Percentiles rank a stretch among this genome's conserved stretches.
phyloP scores from a whole-genome alignment of 2,113 vertebrate genomes.

The Varanus komodoensis region DNA sequence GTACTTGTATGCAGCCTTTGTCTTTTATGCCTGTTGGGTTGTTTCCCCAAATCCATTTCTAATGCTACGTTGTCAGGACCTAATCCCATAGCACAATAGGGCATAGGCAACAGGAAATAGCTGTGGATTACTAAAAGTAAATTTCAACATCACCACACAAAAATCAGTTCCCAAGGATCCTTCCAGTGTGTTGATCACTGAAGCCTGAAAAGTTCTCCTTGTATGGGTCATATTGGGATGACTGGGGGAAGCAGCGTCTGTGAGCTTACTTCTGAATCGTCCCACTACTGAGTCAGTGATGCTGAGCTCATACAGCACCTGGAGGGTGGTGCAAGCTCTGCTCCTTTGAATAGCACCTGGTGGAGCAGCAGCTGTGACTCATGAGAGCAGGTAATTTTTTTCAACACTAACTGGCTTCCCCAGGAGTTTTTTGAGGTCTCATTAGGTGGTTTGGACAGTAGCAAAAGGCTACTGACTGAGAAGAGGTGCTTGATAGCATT shows the following conservation, averaged over 20 bases:
- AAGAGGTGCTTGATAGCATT: conserved; percentile 35
- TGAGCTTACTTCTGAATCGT: accelerated
- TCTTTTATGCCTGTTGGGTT: background rate
- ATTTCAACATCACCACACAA: background rate
- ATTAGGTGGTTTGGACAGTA: conserved; percentile 43
- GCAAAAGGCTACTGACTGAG: conserved; percentile 45
- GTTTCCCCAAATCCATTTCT: background rate
- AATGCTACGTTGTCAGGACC: background rate
- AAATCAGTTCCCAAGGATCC: background rate
- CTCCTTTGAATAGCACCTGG: background rate
- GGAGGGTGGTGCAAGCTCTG: background rate
- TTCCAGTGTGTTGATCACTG: background rate
- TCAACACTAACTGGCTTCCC: background rate
- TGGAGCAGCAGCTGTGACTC: conserved; percentile 42
- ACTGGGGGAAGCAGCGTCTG: background rate
- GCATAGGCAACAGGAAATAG: background rate
- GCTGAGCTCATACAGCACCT: background rate
- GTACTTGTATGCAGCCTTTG: no score
- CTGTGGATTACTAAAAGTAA: background rate
- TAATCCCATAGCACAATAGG: background rate
- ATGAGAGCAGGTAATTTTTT: conserved; percentile 31
- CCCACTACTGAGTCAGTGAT: conserved; percentile 43
- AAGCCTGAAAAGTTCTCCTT: conserved; percentile 45
- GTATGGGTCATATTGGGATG: conserved; percentile 10
- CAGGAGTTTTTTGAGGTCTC: background rate